Evolutionary conservation across 1,140 invertebrate genomes (phyloP).

Genomic region (Sitodiplosis mosellana): DNA sequence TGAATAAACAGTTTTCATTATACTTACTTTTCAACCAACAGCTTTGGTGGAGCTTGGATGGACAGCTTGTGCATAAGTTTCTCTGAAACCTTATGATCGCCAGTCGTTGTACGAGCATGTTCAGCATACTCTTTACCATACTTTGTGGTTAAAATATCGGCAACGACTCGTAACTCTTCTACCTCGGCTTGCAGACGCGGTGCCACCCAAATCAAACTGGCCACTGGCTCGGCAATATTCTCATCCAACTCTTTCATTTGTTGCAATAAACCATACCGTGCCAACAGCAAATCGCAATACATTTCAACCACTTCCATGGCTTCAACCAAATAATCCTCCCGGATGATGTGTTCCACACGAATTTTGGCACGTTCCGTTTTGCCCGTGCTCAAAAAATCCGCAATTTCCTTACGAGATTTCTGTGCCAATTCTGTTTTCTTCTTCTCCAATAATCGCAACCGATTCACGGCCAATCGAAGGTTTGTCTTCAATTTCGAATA

Average conservation of each 20-base stretch:
- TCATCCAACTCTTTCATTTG: constrained; percentile 96
- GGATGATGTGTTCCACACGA: constrained; percentile 92
- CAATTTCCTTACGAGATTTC: constrained; percentile 94
- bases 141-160: constrained; percentile 76
- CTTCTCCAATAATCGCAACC: constrained; percentile 90
- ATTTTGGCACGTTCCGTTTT: constrained; percentile 92
- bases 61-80: constrained; percentile 93
- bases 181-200: constrained; percentile 72
- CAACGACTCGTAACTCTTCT: constrained; percentile 44
- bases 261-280: constrained; percentile 89
- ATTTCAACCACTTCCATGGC: constrained; percentile 98
- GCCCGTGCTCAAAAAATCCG: constrained; percentile 77
- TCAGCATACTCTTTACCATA: constrained; percentile 90
- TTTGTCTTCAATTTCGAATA: constrained; percentile 96
- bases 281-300: constrained; percentile 96
- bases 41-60: constrained; percentile 87
- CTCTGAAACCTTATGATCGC: constrained; percentile 58
- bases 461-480: constrained; percentile 74
- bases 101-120: constrained; percentile 63
- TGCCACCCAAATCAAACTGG: constrained; percentile 90
- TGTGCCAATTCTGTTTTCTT: constrained; percentile 94
- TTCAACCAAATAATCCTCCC: constrained; percentile 96
- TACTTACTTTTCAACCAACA: constrained; percentile 91
- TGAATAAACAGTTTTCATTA: no score
- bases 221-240: constrained; percentile 88